A percentile compares a stretch with the other conserved stretches of the same genome.
These are phyloP conservation scores for Andricus grossulariae DNA, from an alignment of 1,140 invertebrate species.

Conservation along the genomic window DNA sequence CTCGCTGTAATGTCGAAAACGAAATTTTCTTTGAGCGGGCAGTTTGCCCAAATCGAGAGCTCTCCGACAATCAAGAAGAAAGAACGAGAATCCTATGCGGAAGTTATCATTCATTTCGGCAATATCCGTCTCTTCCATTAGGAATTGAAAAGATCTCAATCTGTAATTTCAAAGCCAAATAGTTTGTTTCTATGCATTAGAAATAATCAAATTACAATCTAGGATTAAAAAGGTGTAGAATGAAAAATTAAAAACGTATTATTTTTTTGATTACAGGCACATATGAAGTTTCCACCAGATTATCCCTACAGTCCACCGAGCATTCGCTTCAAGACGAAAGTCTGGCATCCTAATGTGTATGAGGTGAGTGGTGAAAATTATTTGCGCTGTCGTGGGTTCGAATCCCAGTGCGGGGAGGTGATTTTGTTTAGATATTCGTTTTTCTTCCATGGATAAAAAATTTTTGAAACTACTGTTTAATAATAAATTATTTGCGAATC, in stretches of 20 bases:
- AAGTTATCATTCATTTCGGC: not conserved
- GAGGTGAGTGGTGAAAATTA: conserved; percentile 84
- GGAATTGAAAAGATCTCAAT: not conserved
- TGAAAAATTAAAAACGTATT: conserved; percentile 29
- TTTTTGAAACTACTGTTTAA: no score
- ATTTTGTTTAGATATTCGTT: no score
- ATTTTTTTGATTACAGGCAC: conserved; percentile 86
- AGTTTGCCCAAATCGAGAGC: conserved; percentile 61
- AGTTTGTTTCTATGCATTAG: no score
- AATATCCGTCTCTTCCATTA: not conserved
- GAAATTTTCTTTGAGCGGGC: conserved; percentile 51
- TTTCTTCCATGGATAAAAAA: no score
- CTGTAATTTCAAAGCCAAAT: not conserved
- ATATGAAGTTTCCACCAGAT: conserved; percentile 98
- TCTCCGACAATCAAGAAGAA: not conserved
- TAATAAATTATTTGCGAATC: no score
- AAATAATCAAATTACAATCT: no score
- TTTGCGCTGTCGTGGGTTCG: no score
- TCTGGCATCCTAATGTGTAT: conserved; percentile 99
- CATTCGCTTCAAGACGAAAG: conserved; percentile 98
- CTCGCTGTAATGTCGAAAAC: conserved; percentile 43
- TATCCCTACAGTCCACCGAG: conserved; percentile 99
- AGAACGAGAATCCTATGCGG: not conserved
- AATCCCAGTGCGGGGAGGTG: no score
- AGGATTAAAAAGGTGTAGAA: no score